Evolutionary conservation across 2,113 vertebrate genomes (phyloP), one percentile per base, ranked within the genome.

Genomic region (Gymnobelideus leadbeateri): DNA sequence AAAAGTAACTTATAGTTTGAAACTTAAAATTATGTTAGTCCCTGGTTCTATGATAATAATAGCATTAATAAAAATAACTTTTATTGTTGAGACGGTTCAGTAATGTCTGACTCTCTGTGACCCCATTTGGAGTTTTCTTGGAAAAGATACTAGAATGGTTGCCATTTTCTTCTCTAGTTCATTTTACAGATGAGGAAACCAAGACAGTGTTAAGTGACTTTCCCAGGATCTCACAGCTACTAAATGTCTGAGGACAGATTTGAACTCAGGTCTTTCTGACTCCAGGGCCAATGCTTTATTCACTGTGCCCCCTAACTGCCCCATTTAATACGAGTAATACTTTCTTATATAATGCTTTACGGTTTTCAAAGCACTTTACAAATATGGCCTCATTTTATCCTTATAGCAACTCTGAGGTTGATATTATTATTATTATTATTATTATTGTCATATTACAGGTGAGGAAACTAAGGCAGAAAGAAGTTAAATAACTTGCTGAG

Each of bases 1-100:
- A 92, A 68, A 94, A 77, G 43, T 91, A 61, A 49, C 6, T 61
- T 89, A 92, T 89, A 14, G 90, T 54, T 84, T 93, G 26, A 89
- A 92, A 3, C 90, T 93, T 92, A 89, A 47, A 25, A 89, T 61
- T 68, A 49, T 31, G 7, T 84, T 84, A 43, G 68, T 43, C 6
- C n/a, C 68, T 84, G 19, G 1, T 43, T 43, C 19, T 14, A 84
- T 43, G 16, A 84, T 43, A 84, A 77, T 77, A 77, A 84, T 19
- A 68, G 28, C 26, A 43, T 7, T 84, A 43, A 84, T 84, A 43
- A 84, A n/a, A n/a, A 43, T 43, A 84, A 43, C 14, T 37, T 68
- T 37, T 37, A 2, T 61, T 68, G 31, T 37, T 68, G 61, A 68
- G 31, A 37, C 12, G 4, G 16, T 68, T 68, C 31, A 14, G 14